These are phyloP conservation scores for Cryptoblepharus egeriae DNA, from an alignment of 2,797 vertebrate genomes.

Conservation along the genomic window DNA sequence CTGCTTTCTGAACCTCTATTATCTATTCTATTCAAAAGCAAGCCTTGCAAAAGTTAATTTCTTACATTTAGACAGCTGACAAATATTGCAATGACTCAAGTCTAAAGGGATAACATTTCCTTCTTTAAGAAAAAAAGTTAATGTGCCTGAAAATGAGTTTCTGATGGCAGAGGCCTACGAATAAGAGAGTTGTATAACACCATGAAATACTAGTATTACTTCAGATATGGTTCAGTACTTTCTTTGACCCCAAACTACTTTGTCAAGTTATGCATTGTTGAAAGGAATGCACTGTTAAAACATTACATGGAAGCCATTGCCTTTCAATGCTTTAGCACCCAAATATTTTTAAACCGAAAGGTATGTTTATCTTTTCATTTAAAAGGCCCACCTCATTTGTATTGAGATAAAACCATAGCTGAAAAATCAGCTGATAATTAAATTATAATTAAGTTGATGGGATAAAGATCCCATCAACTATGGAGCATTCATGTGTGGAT, in stretches of 20 bases:
- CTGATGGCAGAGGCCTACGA: background rate
- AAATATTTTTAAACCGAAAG: too few relatives aligned
- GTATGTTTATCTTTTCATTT: too few relatives aligned
- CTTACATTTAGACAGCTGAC: background rate
- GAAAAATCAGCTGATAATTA: too few relatives aligned
- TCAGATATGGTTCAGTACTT: conserved; percentile 8
- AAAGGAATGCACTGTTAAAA: too few relatives aligned
- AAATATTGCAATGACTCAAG: conserved; percentile 15
- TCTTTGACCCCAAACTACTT: background rate
- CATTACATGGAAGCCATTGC: background rate
- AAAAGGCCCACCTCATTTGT: too few relatives aligned
- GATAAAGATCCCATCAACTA: too few relatives aligned
- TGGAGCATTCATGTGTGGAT: background rate
- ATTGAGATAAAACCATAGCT: too few relatives aligned
- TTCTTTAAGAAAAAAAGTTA: conserved; percentile 8
- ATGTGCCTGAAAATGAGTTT: conserved; percentile 18
- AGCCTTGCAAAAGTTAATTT: background rate
- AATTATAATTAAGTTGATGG: too few relatives aligned
- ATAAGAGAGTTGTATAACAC: background rate
- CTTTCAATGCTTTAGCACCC: background rate
- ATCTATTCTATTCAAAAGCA: background rate
- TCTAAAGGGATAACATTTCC: conserved; percentile 20
- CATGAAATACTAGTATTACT: conserved; percentile 11
- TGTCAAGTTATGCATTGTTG: background rate
- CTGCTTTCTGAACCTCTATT: background rate